Conservation (phyloP, 2,113 vertebrate genomes). For the Platichthys flesus region DNA sequence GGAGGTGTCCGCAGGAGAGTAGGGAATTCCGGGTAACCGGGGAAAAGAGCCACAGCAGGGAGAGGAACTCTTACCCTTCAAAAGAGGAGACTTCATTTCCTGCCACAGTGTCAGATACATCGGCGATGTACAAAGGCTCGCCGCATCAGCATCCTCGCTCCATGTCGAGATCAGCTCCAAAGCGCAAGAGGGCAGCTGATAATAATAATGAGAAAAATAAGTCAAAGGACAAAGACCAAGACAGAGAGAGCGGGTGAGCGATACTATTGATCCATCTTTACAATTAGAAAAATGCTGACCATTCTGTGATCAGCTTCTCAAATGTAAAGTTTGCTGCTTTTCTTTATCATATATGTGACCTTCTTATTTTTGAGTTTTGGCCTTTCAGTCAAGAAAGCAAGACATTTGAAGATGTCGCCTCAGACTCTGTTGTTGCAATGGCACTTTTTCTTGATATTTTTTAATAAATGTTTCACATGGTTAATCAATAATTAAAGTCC, state of each 20-base stretch:
- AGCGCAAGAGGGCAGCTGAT: slow-evolving; percentile 59
- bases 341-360: background rate
- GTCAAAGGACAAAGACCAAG: slow-evolving; percentile 89
- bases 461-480: too few species aligned
- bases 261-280: background rate
- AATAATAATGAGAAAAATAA: slow-evolving; percentile 91
- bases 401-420: too few species aligned
- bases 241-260: slow-evolving; percentile 85
- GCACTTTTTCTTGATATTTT: too few species aligned
- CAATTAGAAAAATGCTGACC: background rate
- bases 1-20: slow-evolving; percentile 71
- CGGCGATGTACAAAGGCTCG: slow-evolving; percentile 41
- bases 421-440: too few species aligned
- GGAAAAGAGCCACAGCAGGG: slow-evolving; percentile 50
- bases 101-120: slow-evolving; percentile 39
- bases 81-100: slow-evolving; percentile 44
- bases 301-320: background rate
- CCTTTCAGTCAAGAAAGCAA: too few species aligned
- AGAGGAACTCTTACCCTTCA: slow-evolving; percentile 37
- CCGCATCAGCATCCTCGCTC: background rate
- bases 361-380: too few species aligned
- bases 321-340: background rate
- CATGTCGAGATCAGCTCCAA: background rate
- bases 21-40: slow-evolving; percentile 5
- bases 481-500: background rate